phyloP scores from a whole-genome alignment of 2,888 invertebrate genomes.

The Epinotia demarniana region DNA sequence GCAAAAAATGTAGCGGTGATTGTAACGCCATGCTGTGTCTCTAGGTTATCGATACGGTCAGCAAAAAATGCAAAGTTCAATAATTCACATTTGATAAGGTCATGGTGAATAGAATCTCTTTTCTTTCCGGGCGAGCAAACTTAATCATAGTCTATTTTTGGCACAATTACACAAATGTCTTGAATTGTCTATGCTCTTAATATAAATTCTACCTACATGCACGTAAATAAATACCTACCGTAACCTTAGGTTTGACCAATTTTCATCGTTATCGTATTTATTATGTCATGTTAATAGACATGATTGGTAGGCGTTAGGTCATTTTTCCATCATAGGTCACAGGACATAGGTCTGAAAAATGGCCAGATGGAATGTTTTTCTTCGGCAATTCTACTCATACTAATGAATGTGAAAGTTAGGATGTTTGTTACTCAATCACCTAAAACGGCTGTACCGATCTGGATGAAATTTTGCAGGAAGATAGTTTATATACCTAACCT shows the following conservation, averaged over 20 bases:
- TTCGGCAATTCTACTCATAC: too few relatives aligned
- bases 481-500: too few relatives aligned
- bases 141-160: conserved; percentile 28
- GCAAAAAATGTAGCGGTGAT: conserved; percentile 1
- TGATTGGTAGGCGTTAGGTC: too few relatives aligned
- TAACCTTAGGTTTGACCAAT: neutral
- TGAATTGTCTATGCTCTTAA: neutral
- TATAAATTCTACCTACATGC: neutral
- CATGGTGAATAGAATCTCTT: conserved; percentile 19
- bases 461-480: too few relatives aligned
- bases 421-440: too few relatives aligned
- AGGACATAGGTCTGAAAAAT: too few relatives aligned
- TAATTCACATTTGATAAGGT: conserved; percentile 39
- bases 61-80: conserved; percentile 33
- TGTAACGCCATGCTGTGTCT: conserved; percentile 20
- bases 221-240: too few relatives aligned
- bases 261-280: neutral
- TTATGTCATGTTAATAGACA: neutral
- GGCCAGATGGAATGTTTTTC: too few relatives aligned
- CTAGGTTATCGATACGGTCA: conserved; percentile 28
- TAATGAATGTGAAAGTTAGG: too few relatives aligned
- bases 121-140: conserved; percentile 30
- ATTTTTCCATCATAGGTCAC: too few relatives aligned
- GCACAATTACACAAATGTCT: neutral
- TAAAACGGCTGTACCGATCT: too few relatives aligned